Conservation (phyloP, 1,140 invertebrate species). For the Bombus pyrosoma region DNA sequence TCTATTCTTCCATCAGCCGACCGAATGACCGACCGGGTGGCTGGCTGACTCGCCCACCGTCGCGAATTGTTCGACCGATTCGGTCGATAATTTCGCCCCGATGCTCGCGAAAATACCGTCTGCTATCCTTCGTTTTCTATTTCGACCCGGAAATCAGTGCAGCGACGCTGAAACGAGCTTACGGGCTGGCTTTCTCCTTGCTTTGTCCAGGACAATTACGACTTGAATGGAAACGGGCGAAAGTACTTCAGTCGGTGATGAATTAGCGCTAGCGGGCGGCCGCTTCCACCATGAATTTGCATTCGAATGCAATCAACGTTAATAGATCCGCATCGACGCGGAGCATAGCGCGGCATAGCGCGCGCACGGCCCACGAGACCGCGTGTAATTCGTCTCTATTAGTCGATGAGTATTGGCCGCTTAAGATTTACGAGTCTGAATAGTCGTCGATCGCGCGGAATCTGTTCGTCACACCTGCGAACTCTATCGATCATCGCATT, state of each 20-base stretch:
- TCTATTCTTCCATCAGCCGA: too few species aligned
- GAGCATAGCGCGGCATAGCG: too few species aligned
- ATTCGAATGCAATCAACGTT: conserved; percentile 43
- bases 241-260: not conserved
- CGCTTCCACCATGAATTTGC: conserved; percentile 15
- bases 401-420: not conserved
- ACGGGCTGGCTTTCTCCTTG: too few species aligned
- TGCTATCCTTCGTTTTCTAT: too few species aligned
- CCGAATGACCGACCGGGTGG: too few species aligned
- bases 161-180: too few species aligned
- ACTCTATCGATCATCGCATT: conserved; percentile 25
- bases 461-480: conserved; percentile 28
- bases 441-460: not conserved
- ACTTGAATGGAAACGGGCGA: not conserved
- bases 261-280: not conserved
- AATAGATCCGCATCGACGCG: conserved; percentile 14
- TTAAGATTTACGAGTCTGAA: conserved; percentile 22
- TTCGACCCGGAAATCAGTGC: too few species aligned
- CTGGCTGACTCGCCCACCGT: too few species aligned
- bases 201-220: not conserved
- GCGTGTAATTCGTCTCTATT: conserved; percentile 41
- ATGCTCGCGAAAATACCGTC: too few species aligned
- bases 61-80: too few species aligned
- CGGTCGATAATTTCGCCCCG: too few species aligned
- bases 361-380: not conserved